These are phyloP conservation scores for Protonibea diacanthus DNA, from an alignment of 2,797 vertebrate species.

Conservation along the genomic window DNA sequence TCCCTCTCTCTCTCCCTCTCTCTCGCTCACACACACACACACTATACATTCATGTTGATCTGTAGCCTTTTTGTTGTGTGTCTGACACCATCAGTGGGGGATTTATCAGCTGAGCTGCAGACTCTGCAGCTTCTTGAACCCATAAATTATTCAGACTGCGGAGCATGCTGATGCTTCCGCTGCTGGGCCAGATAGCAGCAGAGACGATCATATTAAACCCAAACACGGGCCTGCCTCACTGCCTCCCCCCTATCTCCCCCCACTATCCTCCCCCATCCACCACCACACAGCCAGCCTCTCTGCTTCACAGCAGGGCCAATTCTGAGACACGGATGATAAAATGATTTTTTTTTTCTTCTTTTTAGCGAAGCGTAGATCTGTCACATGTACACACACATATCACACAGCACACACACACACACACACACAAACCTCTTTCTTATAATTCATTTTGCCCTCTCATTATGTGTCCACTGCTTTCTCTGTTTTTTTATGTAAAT, in stretches of 20 bases:
- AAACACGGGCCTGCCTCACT: slow-evolving; percentile 27
- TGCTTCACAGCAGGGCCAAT: slow-evolving; percentile 8
- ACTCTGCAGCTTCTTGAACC: slow-evolving; percentile 76
- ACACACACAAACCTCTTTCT: not conserved
- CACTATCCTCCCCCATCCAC: not conserved
- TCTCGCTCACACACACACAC: not conserved
- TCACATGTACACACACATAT: not conserved
- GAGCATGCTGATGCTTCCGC: slow-evolving; percentile 57
- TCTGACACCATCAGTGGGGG: slow-evolving; percentile 72
- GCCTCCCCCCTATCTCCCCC: not conserved
- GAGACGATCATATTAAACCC: slow-evolving; percentile 56
- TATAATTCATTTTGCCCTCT: not conserved
- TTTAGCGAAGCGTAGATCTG: not conserved
- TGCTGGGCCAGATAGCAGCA: slow-evolving; percentile 69
- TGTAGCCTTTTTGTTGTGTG: slow-evolving; percentile 59
- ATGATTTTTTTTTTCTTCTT: not conserved
- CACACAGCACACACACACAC: not conserved
- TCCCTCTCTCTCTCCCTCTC: not conserved
- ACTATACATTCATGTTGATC: slow-evolving; percentile 34
- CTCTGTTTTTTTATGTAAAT: slow-evolving; percentile 43
- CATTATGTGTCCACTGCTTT: slow-evolving; percentile 4
- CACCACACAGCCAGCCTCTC: slow-evolving; percentile 11
- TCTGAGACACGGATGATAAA: slow-evolving; percentile 20
- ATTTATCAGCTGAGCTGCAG: slow-evolving; percentile 77
- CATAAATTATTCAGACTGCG: slow-evolving; percentile 81